Conservation (phyloP, 2,113 vertebrate genomes). For the Hemiprocne comata region DNA sequence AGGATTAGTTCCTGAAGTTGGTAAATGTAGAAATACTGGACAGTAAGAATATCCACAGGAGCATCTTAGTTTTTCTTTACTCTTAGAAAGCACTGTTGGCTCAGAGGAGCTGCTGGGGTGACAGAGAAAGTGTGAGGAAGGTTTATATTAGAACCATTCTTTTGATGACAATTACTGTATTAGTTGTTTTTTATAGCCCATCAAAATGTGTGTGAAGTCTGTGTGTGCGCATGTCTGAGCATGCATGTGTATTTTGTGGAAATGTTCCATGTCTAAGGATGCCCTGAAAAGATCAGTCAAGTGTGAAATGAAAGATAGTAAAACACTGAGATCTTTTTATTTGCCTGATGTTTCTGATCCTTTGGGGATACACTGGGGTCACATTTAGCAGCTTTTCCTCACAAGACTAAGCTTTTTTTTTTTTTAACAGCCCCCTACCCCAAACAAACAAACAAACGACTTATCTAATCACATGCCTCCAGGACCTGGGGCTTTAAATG, state of each 20-base stretch:
- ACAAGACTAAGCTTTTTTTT: neutral
- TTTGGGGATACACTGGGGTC: neutral
- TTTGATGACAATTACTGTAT: neutral
- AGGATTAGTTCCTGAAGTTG: neutral
- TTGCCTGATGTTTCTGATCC: neutral
- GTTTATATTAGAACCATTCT: neutral
- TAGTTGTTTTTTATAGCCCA: neutral
- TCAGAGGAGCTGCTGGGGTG: neutral
- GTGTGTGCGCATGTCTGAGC: neutral
- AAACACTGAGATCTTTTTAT: neutral
- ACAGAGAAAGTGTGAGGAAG: neutral
- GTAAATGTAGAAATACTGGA: neutral
- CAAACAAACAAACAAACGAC: neutral
- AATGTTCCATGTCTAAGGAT: neutral
- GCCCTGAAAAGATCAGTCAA: neutral
- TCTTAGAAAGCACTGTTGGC: neutral
- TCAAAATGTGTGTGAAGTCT: neutral
- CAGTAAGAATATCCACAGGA: neutral
- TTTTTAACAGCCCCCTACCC: neutral
- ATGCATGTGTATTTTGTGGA: neutral
- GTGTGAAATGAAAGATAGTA: neutral
- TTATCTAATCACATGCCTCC: constrained; percentile 22
- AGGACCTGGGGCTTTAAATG: constrained; percentile 13
- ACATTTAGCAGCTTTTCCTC: neutral
- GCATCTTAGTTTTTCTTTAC: neutral